These are phyloP conservation scores for Prietella phreatophila DNA, from an alignment of 2,113 vertebrate species.

Conservation along the genomic window DNA sequence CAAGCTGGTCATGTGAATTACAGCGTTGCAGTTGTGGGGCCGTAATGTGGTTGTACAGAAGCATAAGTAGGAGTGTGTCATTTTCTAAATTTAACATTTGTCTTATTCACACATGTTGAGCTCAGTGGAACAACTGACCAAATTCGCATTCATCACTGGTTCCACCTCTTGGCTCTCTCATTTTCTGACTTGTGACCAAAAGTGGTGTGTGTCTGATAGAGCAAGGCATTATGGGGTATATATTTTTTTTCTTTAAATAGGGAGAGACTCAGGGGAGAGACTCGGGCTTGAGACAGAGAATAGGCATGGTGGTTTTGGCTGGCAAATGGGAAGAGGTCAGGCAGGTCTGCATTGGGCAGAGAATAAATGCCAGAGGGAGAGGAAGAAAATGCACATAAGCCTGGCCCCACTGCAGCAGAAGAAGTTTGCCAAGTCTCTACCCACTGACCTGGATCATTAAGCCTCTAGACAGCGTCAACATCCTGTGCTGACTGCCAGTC, in stretches of 20 bases:
- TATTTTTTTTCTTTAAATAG: neutral
- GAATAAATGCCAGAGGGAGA: conserved; percentile 14
- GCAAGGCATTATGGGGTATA: neutral
- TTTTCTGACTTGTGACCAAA: conserved; percentile 23
- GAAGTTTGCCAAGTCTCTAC: conserved; percentile 40
- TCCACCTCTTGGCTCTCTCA: neutral
- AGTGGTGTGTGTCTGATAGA: conserved; percentile 8
- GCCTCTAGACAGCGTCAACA: conserved; percentile 48
- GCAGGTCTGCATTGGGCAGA: conserved; percentile 22
- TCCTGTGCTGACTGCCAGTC: conserved; percentile 34
- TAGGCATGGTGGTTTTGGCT: neutral
- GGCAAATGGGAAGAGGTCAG: neutral
- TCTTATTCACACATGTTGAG: conserved; percentile 33
- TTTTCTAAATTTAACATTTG: conserved; percentile 40
- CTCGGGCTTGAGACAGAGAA: neutral
- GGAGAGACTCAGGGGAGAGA: neutral
- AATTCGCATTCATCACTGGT: conserved; percentile 29
- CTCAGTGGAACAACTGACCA: conserved; percentile 48
- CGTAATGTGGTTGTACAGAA: neutral
- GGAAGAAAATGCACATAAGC: neutral
- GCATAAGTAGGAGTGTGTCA: conserved; percentile 28
- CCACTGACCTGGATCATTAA: conserved; percentile 59
- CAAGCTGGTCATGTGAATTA: neutral
- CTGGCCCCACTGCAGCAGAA: conserved; percentile 1
- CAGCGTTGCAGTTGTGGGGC: neutral